Percentiles rank a stretch among this genome's conserved stretches.
phyloP scores from a whole-genome alignment of 2,888 invertebrate species.

The Eurois occulta region DNA sequence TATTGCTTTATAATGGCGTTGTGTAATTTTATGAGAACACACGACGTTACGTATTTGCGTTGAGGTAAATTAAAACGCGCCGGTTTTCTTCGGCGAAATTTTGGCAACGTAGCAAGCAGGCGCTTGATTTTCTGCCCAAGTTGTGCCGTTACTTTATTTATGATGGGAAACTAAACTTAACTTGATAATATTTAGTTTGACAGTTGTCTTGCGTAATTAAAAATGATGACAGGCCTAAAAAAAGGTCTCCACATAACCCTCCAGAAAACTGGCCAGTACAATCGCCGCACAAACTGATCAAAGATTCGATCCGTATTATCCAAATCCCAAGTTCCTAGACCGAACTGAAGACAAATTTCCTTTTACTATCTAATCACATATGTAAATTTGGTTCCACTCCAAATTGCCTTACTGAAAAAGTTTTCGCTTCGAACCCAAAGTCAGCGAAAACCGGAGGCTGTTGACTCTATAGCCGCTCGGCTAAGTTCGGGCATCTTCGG shows the following conservation, averaged over 20 bases:
- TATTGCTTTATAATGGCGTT: constrained; percentile 68
- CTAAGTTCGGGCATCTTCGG: constrained; percentile 80
- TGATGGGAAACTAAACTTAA: not conserved
- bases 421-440: constrained; percentile 68
- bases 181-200: not conserved
- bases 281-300: constrained; percentile 44
- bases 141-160: not conserved
- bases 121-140: not conserved
- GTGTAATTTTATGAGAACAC: constrained; percentile 64
- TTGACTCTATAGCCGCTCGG: constrained; percentile 75
- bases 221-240: not conserved
- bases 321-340: constrained; percentile 55
- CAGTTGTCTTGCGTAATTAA: too few species aligned
- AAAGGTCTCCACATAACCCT: not conserved
- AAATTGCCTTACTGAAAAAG: constrained; percentile 71
- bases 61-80: constrained; percentile 49
- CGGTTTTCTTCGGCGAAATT: constrained; percentile 16
- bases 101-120: not conserved
- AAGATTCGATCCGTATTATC: constrained; percentile 61
- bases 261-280: constrained; percentile 13
- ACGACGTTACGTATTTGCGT: constrained; percentile 44
- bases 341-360: constrained; percentile 64
- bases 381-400: constrained; percentile 70
- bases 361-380: constrained; percentile 71
- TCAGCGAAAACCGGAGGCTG: constrained; percentile 69